These are phyloP conservation scores for Acrocephalus kingi DNA, from an alignment of 2,113 vertebrate genomes.

Conservation along the genomic window DNA sequence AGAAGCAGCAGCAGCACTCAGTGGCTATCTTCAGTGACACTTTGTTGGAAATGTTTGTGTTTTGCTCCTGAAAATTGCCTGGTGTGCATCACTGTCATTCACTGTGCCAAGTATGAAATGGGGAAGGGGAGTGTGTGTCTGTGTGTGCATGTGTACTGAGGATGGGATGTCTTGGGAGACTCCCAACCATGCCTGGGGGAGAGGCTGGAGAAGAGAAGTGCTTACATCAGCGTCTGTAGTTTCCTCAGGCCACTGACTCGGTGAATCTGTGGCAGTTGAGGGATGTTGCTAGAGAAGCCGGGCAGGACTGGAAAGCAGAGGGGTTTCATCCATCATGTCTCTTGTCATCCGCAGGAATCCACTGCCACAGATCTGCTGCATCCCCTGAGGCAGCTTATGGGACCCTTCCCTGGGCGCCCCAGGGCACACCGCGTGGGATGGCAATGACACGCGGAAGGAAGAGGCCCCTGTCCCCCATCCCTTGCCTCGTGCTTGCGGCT, in stretches of 20 bases:
- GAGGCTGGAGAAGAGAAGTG: not conserved
- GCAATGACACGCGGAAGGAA: slow-evolving; percentile 37
- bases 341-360: not conserved
- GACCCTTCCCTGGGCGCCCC: slow-evolving; percentile 32
- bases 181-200: fast-evolving
- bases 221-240: not conserved
- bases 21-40: not conserved
- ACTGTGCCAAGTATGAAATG: not conserved
- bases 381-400: slow-evolving; percentile 67
- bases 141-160: not conserved
- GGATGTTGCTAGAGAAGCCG: not conserved
- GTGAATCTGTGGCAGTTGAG: not conserved
- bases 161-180: not conserved
- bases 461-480: slow-evolving; percentile 23
- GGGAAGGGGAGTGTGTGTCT: not conserved
- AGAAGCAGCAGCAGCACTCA: not conserved
- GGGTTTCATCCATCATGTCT: not conserved
- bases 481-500: slow-evolving; percentile 55
- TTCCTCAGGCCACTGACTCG: not conserved
- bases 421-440: slow-evolving; percentile 44
- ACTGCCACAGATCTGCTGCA: not conserved
- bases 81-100: not conserved
- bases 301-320: not conserved
- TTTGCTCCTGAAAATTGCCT: not conserved
- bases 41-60: not conserved